These are phyloP conservation scores for Cladopsammia gracilis DNA, from an alignment of 64 coral and sea anemone genomes.

Conservation along the genomic window DNA sequence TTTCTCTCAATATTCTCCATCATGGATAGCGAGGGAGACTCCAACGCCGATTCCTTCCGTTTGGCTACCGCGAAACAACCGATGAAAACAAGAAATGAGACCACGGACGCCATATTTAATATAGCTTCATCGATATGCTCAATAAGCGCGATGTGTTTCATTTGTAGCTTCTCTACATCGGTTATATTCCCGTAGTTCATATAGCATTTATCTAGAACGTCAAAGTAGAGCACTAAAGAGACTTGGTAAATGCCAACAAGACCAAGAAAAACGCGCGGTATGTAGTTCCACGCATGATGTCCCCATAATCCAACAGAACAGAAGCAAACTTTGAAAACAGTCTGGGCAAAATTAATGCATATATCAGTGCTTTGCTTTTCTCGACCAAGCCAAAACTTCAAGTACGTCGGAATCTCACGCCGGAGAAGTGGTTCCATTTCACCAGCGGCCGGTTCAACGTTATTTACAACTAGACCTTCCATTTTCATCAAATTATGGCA, in stretches of 20 bases:
- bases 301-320: constrained; percentile 61
- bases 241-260: constrained; percentile 45
- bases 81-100: constrained; percentile 51
- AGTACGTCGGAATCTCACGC: background rate
- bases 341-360: background rate
- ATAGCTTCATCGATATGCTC: constrained; percentile 56
- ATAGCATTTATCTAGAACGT: constrained; percentile 24
- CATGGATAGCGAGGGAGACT: constrained; percentile 18
- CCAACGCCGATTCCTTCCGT: constrained; percentile 15
- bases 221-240: constrained; percentile 32
- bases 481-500: too few relatives aligned
- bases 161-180: background rate
- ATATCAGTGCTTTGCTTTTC: background rate
- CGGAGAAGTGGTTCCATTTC: background rate
- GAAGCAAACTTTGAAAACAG: constrained; percentile 8
- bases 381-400: background rate
- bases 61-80: constrained; percentile 24
- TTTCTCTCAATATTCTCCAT: background rate
- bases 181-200: constrained; percentile 59
- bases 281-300: constrained; percentile 21
- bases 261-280: constrained; percentile 7
- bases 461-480: too few relatives aligned
- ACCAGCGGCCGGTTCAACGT: background rate
- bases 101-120: constrained; percentile 23
- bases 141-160: constrained; percentile 17